These are phyloP conservation scores for Hecatera dysodea DNA, from an alignment of 2,888 invertebrate species.

Conservation along the genomic window DNA sequence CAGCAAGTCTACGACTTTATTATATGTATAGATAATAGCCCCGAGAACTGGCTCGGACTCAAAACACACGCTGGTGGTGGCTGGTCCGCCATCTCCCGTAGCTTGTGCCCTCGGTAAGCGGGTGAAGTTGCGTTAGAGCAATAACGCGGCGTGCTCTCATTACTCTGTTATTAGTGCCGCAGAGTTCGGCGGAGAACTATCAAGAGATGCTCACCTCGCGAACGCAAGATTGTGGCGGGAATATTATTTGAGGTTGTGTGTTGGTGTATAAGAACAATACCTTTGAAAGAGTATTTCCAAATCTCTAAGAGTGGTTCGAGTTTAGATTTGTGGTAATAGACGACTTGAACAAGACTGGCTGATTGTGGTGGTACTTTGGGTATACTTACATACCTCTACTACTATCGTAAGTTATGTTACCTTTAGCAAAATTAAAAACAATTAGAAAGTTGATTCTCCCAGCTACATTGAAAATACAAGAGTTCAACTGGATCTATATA, in stretches of 20 bases:
- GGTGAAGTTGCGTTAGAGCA: conserved; percentile 47
- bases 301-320: too few relatives aligned
- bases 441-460: neutral
- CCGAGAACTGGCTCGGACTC: too few relatives aligned
- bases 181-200: conserved; percentile 23
- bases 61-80: too few relatives aligned
- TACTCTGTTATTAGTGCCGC: conserved; percentile 53
- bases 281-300: too few relatives aligned
- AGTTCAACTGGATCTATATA: neutral
- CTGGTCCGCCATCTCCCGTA: conserved; percentile 26
- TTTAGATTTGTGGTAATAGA: too few relatives aligned
- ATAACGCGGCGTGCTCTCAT: conserved; percentile 54
- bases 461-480: neutral
- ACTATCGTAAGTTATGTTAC: too few relatives aligned
- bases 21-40: too few relatives aligned
- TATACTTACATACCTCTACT: too few relatives aligned
- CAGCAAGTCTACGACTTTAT: too few relatives aligned
- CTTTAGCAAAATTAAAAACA: too few relatives aligned
- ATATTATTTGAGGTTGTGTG: neutral
- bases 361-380: too few relatives aligned
- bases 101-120: conserved; percentile 10
- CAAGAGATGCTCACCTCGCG: conserved; percentile 17
- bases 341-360: too few relatives aligned
- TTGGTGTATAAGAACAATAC: neutral
- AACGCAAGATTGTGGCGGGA: conserved; percentile 5